phyloP scores from a whole-genome alignment of 1,140 invertebrate species.

The Diuraphis noxia region DNA sequence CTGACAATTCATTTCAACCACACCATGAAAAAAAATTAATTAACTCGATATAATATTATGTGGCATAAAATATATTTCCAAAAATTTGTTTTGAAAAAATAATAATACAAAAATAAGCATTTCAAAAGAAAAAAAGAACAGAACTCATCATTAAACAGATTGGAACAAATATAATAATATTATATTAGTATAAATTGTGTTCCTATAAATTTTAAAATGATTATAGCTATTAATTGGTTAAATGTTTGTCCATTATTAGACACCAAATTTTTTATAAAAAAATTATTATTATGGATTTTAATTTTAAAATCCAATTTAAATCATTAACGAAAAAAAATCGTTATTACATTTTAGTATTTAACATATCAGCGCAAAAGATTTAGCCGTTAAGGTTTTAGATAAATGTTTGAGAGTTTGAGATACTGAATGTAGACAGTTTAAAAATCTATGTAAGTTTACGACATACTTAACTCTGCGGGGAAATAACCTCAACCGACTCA shows the following conservation, averaged over 20 bases:
- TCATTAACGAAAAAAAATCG: no score
- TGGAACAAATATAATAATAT: neutral
- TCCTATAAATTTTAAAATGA: neutral
- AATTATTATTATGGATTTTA: no score
- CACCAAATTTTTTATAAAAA: no score
- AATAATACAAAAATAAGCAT: no score
- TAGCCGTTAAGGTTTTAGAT: neutral
- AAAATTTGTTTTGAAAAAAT: neutral
- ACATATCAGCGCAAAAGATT: neutral
- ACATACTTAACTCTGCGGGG: neutral
- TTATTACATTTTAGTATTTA: neutral
- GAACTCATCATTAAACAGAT: neutral
- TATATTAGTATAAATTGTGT: neutral
- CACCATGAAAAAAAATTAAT: neutral
- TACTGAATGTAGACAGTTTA: no score
- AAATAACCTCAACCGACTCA: neutral
- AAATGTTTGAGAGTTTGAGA: no score
- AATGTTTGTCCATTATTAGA: neutral
- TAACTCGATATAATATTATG: neutral
- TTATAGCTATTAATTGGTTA: neutral
- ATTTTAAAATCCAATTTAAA: no score
- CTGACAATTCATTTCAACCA: neutral
- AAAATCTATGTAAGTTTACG: no score
- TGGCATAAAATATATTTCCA: neutral
- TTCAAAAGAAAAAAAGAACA: neutral